phyloP scores from a whole-genome alignment of 1,140 invertebrate species.

The Samia ricini region DNA sequence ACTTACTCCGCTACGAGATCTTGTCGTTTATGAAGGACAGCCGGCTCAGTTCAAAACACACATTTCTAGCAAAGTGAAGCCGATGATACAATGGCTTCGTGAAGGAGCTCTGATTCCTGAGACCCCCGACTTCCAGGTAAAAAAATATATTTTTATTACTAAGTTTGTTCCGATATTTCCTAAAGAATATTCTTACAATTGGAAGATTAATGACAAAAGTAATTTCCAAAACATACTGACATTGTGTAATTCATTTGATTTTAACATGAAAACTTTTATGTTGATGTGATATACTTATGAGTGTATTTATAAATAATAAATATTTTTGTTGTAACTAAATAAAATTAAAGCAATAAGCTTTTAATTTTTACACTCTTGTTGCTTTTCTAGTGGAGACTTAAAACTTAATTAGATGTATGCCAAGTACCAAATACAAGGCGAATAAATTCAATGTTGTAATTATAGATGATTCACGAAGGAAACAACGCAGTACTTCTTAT shows the following conservation, averaged over 20 bases:
- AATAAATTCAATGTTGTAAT: neutral
- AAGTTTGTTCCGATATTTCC: constrained; percentile 86
- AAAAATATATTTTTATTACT: constrained; percentile 7
- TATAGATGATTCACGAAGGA: constrained; percentile 94
- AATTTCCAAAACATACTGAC: no score
- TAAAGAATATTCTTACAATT: neutral
- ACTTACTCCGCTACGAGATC: constrained; percentile 88
- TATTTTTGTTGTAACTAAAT: no score
- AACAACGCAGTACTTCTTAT: constrained; percentile 93
- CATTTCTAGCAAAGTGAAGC: constrained; percentile 88
- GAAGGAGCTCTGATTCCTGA: constrained; percentile 93
- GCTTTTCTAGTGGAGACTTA: no score
- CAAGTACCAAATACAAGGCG: neutral
- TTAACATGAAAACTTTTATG: no score
- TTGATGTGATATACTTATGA: no score
- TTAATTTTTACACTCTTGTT: no score
- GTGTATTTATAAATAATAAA: no score
- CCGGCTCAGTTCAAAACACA: constrained; percentile 93
- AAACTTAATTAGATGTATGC: neutral
- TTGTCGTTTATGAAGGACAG: constrained; percentile 90
- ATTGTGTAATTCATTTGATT: no score
- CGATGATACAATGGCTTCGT: constrained; percentile 92
- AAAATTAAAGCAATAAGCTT: no score
- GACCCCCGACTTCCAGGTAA: constrained; percentile 94
- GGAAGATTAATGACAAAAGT: no score